Conservation (phyloP, 2,113 vertebrate species). For the Galbula dea region DNA sequence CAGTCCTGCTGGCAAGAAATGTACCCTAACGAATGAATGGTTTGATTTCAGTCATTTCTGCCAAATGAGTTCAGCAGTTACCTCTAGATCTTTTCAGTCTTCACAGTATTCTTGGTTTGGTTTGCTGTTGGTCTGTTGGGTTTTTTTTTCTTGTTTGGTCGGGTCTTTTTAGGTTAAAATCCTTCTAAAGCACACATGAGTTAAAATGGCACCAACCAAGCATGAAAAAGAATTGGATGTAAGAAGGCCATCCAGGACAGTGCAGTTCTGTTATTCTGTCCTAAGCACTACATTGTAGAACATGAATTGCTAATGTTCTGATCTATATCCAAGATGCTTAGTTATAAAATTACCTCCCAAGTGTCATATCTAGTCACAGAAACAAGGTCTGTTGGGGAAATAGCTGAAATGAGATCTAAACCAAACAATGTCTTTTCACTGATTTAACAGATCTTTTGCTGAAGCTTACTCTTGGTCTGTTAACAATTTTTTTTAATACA, state of each 20-base stretch:
- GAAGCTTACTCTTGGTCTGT: neutral
- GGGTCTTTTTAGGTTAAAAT: neutral
- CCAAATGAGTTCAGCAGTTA: neutral
- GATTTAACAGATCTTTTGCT: neutral
- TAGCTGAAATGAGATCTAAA: neutral
- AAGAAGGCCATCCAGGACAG: neutral
- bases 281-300: neutral
- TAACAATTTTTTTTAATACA: neutral
- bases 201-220: neutral
- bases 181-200: neutral
- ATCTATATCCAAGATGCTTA: neutral
- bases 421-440: neutral
- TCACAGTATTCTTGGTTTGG: neutral
- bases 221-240: neutral
- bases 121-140: neutral
- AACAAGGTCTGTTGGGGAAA: neutral
- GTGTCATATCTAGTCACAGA: neutral
- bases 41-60: conserved; percentile 21
- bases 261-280: neutral
- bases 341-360: neutral
- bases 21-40: neutral
- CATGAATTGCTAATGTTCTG: neutral
- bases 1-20: neutral
- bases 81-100: neutral
- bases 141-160: neutral